Conservation (phyloP, 1,140 invertebrate species). For the Drosophila willistoni region DNA sequence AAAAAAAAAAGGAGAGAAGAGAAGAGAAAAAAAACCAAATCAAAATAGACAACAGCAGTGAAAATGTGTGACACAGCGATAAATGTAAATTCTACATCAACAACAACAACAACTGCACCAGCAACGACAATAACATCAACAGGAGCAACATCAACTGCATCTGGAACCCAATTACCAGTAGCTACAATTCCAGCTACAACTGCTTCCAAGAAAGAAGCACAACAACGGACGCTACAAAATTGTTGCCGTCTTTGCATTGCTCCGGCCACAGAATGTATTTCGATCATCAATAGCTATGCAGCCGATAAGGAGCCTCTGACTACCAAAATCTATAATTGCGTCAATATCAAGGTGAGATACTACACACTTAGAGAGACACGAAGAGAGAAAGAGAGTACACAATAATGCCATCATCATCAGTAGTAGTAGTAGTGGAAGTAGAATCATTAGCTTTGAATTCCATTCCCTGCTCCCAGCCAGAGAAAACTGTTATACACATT, state of each 20-base stretch:
- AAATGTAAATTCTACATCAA: conserved; percentile 23
- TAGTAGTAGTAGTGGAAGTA: neutral
- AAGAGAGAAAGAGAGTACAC: conserved; percentile 23
- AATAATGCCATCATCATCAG: conserved; percentile 47
- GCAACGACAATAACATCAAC: conserved; percentile 21
- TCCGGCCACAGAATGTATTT: conserved; percentile 81
- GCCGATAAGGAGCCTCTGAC: conserved; percentile 82
- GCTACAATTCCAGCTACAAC: conserved; percentile 2
- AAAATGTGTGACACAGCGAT: conserved; percentile 71
- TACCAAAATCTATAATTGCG: conserved; percentile 81
- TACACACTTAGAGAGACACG: neutral
- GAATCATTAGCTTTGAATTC: conserved; percentile 5
- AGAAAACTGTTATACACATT: conserved; percentile 48
- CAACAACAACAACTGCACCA: conserved; percentile 22
- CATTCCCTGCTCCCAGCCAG: conserved; percentile 1
- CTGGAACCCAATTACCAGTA: neutral
- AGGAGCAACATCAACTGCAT: conserved; percentile 13
- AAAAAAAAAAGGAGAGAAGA: neutral
- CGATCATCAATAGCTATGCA: conserved; percentile 82
- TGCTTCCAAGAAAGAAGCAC: conserved; percentile 16
- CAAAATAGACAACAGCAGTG: conserved; percentile 33
- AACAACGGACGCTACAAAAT: conserved; percentile 61
- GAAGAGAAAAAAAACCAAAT: conserved; percentile 36
- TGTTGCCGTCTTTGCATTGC: conserved; percentile 82
- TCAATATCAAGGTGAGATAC: conserved; percentile 81